These are phyloP conservation scores for Aplysina aerophoba DNA, from an alignment of 37 sponge, comb jelly and placozoan genomes.

Conservation along the genomic window DNA sequence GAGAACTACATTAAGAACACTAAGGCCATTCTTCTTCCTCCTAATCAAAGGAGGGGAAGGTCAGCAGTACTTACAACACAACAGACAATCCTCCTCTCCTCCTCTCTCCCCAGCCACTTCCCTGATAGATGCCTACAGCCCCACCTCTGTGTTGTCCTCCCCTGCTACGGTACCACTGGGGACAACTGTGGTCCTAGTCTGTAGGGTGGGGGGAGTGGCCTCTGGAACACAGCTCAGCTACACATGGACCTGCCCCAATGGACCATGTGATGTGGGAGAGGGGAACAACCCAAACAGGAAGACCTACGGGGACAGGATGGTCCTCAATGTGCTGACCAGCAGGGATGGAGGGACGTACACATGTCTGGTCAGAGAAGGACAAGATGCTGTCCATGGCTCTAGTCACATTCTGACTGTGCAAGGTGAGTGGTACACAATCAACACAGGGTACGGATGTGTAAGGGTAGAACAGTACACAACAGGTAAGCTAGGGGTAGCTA, in stretches of 20 bases:
- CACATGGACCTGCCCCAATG: slow-evolving; percentile 37
- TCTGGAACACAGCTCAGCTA: slow-evolving; percentile 15
- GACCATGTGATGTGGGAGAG: slow-evolving; percentile 27
- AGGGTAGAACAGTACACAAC: no score
- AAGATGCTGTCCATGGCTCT: neutral
- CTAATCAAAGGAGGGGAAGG: no score
- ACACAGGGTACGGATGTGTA: no score
- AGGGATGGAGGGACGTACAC: slow-evolving; percentile 22
- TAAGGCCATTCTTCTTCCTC: no score
- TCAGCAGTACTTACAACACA: no score
- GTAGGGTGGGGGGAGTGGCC: slow-evolving; percentile 22
- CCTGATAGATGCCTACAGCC: slow-evolving; percentile 24
- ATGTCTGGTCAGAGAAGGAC: neutral
- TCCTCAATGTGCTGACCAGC: neutral
- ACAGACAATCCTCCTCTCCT: neutral
- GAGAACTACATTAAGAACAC: no score
- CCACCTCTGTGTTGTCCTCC: neutral
- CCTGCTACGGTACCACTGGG: slow-evolving; percentile 25
- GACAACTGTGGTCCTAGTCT: slow-evolving; percentile 15
- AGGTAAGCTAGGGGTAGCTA: no score
- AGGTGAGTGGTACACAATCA: neutral
- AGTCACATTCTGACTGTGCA: neutral
- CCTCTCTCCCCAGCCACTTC: neutral
- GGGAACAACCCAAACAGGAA: slow-evolving; percentile 21
- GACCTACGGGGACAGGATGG: slow-evolving; percentile 12